These are phyloP conservation scores for Chironomus tepperi DNA, from an alignment of 1,140 invertebrate species.

Conservation along the genomic window DNA sequence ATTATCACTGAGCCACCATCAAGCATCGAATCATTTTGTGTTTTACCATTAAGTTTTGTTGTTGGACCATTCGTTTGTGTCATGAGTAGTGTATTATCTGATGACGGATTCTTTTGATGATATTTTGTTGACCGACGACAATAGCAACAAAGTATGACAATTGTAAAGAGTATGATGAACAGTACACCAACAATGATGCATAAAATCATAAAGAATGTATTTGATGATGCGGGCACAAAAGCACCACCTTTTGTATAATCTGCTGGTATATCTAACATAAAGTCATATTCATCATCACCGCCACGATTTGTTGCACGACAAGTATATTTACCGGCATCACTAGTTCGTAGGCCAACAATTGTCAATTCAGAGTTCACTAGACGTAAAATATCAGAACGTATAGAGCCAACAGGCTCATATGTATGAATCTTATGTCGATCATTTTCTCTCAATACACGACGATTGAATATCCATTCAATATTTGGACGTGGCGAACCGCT, in stretches of 20 bases:
- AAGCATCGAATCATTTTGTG: slow-evolving; percentile 50
- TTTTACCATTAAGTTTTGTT: slow-evolving; percentile 46
- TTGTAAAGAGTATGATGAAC: slow-evolving; percentile 46
- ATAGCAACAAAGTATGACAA: slow-evolving; percentile 59
- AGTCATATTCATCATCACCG: slow-evolving; percentile 61
- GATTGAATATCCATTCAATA: slow-evolving; percentile 64
- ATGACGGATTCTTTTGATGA: slow-evolving; percentile 44
- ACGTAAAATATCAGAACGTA: slow-evolving; percentile 29
- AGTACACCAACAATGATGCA: slow-evolving; percentile 41
- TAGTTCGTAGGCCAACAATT: slow-evolving; percentile 54
- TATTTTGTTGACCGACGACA: slow-evolving; percentile 43
- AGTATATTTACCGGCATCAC: slow-evolving; percentile 80
- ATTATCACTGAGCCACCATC: slow-evolving; percentile 48
- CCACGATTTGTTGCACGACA: slow-evolving; percentile 79
- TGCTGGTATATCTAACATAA: slow-evolving; percentile 25
- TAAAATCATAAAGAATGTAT: slow-evolving; percentile 44
- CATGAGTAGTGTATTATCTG: slow-evolving; percentile 36
- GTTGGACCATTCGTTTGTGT: slow-evolving; percentile 43
- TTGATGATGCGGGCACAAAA: slow-evolving; percentile 29
- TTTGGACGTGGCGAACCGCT: slow-evolving; percentile 65
- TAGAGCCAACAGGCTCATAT: slow-evolving; percentile 33
- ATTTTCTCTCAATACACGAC: slow-evolving; percentile 30
- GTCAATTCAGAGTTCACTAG: slow-evolving; percentile 50
- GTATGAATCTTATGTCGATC: not conserved
- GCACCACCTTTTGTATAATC: slow-evolving; percentile 26